Base-by-base conservation (phyloP, 2,113 vertebrate species). In the Sceloporus tristichus region DNA sequence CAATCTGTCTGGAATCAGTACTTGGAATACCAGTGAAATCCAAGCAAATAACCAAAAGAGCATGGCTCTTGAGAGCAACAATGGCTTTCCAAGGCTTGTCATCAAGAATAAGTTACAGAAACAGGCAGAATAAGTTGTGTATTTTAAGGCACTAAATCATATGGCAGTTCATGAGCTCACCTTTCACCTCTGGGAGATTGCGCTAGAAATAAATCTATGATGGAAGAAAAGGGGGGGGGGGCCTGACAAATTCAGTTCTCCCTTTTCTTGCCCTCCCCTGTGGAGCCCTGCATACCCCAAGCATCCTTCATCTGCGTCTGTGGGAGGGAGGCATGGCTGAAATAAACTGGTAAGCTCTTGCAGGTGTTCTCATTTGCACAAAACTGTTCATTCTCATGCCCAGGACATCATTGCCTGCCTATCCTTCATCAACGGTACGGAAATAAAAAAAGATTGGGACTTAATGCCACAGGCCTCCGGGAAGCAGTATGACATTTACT, bases 101-200 rank as follows among this genome's bases (percentile, higher is more conserved):
- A 82, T 87, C 83, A 85, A 79, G 23, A 91, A 40, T 86, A 93
- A 91, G 68, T 91, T 90, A 86, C 79, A 94, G 91, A 93, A 94
- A 93, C 40, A 92, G 86, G 65, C 84, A 65, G 88, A 94, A 76
- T 84, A 93, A 91, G 54, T 71, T 91, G 77, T 54, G 74, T 92
- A 92, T 92, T 93, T 93, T 92, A 96, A 95, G 92, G 8, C 83
- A 73, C 82, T 93, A 95, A 94, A 94, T 95, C 92, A 75, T 85
- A 73, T 79, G 74, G 90, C 76, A 91, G 84, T 87, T 95, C 89
- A 53, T 71, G 84, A 92, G 65, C 77, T 95, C 88, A 94, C 82
- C 85, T 96, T 95, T 95, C 85, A 93, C 86, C 83, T 94, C 90
- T 79, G 59, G 42, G 83, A 94, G 89, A 65, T 80, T 93, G 48